Evolutionary conservation across 2,797 vertebrate genomes (phyloP).

Genomic region (Smutsia temminckii): DNA sequence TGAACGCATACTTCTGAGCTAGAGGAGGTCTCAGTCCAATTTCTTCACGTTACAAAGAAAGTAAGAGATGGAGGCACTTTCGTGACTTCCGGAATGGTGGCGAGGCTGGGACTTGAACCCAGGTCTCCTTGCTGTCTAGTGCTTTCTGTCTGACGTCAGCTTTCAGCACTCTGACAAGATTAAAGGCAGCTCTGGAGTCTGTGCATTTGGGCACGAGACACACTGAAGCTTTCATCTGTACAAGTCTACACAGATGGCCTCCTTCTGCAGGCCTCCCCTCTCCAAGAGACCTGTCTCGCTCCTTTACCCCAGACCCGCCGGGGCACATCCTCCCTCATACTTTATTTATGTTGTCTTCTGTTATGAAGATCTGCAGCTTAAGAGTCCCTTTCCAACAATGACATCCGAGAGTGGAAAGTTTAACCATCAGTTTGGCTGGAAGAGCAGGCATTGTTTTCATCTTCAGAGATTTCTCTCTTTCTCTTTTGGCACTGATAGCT

Average conservation of each 20-base stretch:
- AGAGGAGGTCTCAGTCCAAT: neutral
- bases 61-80: neutral
- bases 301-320: neutral
- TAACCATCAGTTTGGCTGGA: neutral
- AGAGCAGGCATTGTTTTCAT: neutral
- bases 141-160: neutral
- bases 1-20: neutral
- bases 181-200: neutral
- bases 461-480: neutral
- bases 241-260: neutral
- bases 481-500: neutral
- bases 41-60: neutral
- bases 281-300: neutral
- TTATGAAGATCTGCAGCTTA: neutral
- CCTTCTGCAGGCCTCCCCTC: neutral
- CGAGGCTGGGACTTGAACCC: neutral
- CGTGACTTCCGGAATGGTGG: neutral
- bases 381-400: conserved; percentile 8
- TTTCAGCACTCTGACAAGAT: neutral
- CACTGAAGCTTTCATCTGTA: neutral
- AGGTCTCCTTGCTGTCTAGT: neutral
- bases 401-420: conserved; percentile 9
- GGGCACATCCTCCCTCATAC: neutral
- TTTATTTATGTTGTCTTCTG: neutral
- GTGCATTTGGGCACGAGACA: neutral